These are phyloP conservation scores for Chrysochloris asiatica DNA, from an alignment of 2,113 vertebrate species.

Conservation along the genomic window DNA sequence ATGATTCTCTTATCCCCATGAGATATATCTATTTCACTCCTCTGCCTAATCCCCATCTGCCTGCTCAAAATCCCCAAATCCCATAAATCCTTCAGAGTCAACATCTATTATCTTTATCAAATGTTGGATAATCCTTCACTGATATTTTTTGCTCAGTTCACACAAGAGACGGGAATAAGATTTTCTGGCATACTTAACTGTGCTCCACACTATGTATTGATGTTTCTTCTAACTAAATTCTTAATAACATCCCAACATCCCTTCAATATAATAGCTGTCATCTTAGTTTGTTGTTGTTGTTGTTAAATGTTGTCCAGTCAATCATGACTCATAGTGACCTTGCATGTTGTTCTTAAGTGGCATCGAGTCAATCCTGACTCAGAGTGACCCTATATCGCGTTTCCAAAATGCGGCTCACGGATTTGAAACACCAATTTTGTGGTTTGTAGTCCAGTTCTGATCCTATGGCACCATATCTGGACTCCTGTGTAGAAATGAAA, in stretches of 20 bases:
- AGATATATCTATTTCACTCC: fast-evolving
- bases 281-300: no score
- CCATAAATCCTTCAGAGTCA: not conserved
- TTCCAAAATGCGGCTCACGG: no score
- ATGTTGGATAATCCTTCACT: not conserved
- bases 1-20: fast-evolving
- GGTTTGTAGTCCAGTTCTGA: no score
- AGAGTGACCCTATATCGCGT: no score
- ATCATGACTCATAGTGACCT: no score
- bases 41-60: fast-evolving
- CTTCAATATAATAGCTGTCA: fast-evolving
- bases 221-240: not conserved
- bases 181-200: fast-evolving
- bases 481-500: not conserved
- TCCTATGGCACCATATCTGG: not conserved
- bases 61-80: not conserved
- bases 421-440: no score
- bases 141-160: not conserved
- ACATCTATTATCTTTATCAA: not conserved
- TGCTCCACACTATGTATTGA: no score
- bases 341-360: no score
- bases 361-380: no score
- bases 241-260: no score
- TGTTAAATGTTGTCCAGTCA: no score
- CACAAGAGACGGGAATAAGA: not conserved